phyloP scores from a whole-genome alignment of 2,888 invertebrate genomes.

The Esperia sulphurella region DNA sequence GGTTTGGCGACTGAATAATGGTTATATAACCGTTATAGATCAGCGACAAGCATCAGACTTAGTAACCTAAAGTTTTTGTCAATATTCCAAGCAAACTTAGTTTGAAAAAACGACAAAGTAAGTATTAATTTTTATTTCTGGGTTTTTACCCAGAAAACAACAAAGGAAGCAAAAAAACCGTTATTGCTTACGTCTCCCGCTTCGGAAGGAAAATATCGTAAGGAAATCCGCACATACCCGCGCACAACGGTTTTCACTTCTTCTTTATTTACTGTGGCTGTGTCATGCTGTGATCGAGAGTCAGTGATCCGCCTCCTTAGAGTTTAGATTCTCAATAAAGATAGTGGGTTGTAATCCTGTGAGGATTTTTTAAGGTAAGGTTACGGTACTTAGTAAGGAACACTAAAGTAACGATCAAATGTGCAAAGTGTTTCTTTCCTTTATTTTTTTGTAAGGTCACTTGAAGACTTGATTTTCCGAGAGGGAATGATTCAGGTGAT shows the following conservation, averaged over 20 bases:
- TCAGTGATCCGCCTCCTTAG: background rate
- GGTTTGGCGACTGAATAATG: too few species aligned
- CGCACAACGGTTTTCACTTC: background rate
- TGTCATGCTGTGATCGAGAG: background rate
- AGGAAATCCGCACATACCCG: constrained; percentile 26
- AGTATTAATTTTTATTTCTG: background rate
- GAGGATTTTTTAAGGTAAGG: background rate
- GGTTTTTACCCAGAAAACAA: background rate
- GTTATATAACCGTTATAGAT: too few species aligned
- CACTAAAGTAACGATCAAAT: too few species aligned
- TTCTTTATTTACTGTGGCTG: background rate
- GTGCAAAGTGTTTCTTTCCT: too few species aligned
- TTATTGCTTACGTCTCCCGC: background rate
- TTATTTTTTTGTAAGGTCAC: too few species aligned
- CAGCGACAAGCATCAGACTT: too few species aligned
- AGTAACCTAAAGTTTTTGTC: too few species aligned
- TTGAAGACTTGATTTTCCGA: too few species aligned
- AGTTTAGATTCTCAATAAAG: background rate
- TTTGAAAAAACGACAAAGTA: constrained; percentile 1
- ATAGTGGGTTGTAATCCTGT: background rate
- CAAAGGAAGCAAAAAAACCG: background rate
- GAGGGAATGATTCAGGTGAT: too few species aligned
- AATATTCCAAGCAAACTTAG: too few species aligned
- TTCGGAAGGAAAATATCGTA: constrained; percentile 26
- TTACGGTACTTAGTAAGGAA: background rate